These are phyloP conservation scores for Rhamphomyia laevipes DNA, from an alignment of 2,888 invertebrate species.

Conservation along the genomic window DNA sequence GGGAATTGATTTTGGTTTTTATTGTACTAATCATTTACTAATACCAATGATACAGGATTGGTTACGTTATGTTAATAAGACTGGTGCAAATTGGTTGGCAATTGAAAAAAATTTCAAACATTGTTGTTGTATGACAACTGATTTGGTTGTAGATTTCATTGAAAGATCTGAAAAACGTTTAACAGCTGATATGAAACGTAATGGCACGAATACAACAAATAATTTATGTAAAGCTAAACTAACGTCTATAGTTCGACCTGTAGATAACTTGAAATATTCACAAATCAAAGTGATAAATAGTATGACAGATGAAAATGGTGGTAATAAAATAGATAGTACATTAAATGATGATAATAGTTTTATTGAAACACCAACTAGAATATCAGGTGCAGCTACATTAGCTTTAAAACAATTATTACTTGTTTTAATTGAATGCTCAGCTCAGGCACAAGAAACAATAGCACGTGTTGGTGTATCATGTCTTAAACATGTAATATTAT, in stretches of 20 bases:
- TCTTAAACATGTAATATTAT: conserved; percentile 72
- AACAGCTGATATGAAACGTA: conserved; percentile 21
- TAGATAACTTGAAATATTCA: conserved; percentile 33
- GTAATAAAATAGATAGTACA: conserved; percentile 21
- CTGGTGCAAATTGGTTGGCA: conserved; percentile 59
- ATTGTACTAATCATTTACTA: conserved; percentile 83
- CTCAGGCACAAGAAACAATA: conserved; percentile 80
- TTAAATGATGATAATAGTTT: conserved; percentile 34
- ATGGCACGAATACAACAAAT: conserved; percentile 14
- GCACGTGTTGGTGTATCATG: conserved; percentile 88
- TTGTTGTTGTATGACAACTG: conserved; percentile 85
- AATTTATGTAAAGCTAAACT: conserved; percentile 11
- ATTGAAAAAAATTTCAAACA: conserved; percentile 88
- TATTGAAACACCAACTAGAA: conserved; percentile 38
- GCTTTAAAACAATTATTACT: conserved; percentile 76
- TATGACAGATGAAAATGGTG: conserved; percentile 18
- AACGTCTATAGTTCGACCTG: conserved; percentile 33
- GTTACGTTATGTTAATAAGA: conserved; percentile 65
- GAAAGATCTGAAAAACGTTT: conserved; percentile 56
- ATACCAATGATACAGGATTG: conserved; percentile 89
- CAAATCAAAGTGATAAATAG: conserved; percentile 34
- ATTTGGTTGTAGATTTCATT: conserved; percentile 77
- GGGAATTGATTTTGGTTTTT: conserved; percentile 79
- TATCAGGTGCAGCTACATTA: conserved; percentile 55
- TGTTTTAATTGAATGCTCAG: conserved; percentile 81